Base-by-base conservation (phyloP, 2,113 vertebrate species). In the Istiophorus platypterus region DNA sequence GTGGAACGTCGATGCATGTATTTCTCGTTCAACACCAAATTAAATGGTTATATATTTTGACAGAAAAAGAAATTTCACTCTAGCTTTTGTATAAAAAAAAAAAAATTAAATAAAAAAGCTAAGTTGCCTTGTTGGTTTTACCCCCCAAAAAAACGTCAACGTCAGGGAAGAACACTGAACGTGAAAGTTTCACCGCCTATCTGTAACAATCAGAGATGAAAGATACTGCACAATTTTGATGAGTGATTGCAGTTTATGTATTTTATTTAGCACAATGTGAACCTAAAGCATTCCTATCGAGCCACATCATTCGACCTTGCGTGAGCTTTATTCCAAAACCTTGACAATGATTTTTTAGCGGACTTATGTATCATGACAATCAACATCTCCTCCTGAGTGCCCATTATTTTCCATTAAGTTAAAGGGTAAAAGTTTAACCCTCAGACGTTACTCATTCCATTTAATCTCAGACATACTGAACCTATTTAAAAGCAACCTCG, bases 1-100 rank as follows among this genome's bases (percentile, higher is more conserved):
- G 57, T 73, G 75, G 65, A 85, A 64, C 51, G 6, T 82, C 76
- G 61, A 69, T 81, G 78, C 76, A 85, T 88, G 81, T 70, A 79
- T 45, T 45, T 67, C 59, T 37, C 58, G 31, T 87, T 89, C 62
- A 82, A 68, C 45, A 66, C 68, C 81, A 85, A 94, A 94, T 92
- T 89, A 92, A 93, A 90, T 67, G 61, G 54, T 49, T 49, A 72
- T 69, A 62, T 90, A 89, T 90, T 91, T 90, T 87, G 85, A 70
- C 82, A 80, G 29, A 84, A 49, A 49, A 47, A 42, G 5, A 26
- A 37, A 20, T 62, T 24, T 59, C 20, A 39, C 41, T 74, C 7
- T 24, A 10, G 14, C 41, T 65, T 62, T 9, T 57, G 7, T 34
- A 34, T n/a, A n/a, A n/a, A n/a, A n/a, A n/a, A n/a, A n/a, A n/a